Base-by-base conservation (phyloP, 2,888 invertebrate genomes). In the Tachystola acroxantha region DNA sequence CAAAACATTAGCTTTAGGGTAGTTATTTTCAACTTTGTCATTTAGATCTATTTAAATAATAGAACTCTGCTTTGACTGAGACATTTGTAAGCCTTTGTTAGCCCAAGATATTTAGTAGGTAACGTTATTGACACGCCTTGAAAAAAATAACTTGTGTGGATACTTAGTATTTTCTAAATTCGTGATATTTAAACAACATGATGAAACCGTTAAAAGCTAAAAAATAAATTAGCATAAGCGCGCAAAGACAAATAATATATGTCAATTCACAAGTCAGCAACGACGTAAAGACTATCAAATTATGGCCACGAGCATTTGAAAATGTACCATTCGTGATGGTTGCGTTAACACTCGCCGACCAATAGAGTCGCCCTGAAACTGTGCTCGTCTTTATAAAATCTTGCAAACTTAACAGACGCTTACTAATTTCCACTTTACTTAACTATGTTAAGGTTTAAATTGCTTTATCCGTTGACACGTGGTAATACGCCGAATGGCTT, bases 141-240 rank as follows among this genome's bases (percentile, higher is more conserved):
- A 28, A 13, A 36, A 40, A 32, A 32, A 29, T 24, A 29, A 40
- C 34, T 24, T 35, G 12, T 19, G 20, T 26, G 19, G 1, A n/a
- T 29, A 13, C 27, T 34, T 19, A 34, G 27, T 34, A 28, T 13
- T 58, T 53, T 60, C 55, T 57, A 57, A 45, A 54, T 55, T 67
- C 70, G 69, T 71, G 70, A 72, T 74, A 71, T 78, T 79, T 75
- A 75, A 65, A 68, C 67, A 63, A 61, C 65, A 78, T 76, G 77
- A 78, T 79, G 77, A 78, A 79, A 80, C 76, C 72, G 80, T 79
- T 81, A 78, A 58, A 77, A 70, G 71, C 69, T 71, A 76, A 79
- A 81, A 81, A 76, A 77, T 69, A 68, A 72, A 72, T 81, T 82
- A 80, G 70, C 81, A 69, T 64, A 53, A 56, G 48, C 58, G 50